phyloP scores from a whole-genome alignment of 2,113 vertebrate genomes.

The Xerus inauris region DNA sequence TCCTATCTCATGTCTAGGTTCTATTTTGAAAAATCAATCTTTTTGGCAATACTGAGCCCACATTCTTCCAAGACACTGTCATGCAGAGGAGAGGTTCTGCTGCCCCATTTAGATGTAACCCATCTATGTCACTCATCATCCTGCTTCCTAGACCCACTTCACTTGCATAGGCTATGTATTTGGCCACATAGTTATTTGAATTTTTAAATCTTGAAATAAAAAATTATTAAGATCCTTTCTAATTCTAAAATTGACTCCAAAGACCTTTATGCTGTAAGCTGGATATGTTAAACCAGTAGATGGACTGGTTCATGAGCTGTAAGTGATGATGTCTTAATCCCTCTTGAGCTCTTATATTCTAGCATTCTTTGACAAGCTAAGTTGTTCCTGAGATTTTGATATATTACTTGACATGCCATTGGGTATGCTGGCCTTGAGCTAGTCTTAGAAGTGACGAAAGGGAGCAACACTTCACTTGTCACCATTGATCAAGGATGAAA shows the following conservation, averaged over 20 bases:
- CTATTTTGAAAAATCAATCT: background rate
- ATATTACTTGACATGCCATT: constrained; percentile 78
- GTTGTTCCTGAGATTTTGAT: constrained; percentile 82
- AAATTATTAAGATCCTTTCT: constrained; percentile 26
- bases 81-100: background rate
- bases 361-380: constrained; percentile 74
- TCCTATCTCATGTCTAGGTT: background rate
- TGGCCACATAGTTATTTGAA: background rate
- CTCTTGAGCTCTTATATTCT: background rate
- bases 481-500: constrained; percentile 82
- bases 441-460: constrained; percentile 77
- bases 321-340: background rate
- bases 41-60: background rate
- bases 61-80: background rate
- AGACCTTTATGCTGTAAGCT: background rate
- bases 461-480: constrained; percentile 81
- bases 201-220: background rate
- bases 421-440: constrained; percentile 80
- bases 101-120: background rate
- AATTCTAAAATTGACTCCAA: constrained; percentile 65
- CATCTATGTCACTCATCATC: background rate
- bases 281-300: background rate
- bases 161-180: background rate
- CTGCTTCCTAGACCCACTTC: background rate
- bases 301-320: background rate